Evolutionary conservation across 2,888 invertebrate genomes (phyloP).

Genomic region (Cerastoderma edule): DNA sequence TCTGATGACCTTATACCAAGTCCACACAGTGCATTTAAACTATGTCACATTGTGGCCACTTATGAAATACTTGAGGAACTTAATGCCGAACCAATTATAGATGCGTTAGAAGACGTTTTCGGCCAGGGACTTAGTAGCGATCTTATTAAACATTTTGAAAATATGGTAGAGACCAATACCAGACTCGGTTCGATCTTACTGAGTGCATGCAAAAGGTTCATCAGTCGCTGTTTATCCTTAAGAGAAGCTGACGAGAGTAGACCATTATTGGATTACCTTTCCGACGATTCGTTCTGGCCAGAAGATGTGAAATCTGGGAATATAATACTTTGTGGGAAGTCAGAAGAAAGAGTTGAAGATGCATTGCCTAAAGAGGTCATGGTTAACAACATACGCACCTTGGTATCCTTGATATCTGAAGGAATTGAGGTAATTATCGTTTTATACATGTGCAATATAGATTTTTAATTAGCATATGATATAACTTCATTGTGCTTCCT

Average conservation of each 20-base stretch:
- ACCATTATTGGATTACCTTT: slow-evolving; percentile 50
- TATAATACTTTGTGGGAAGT: slow-evolving; percentile 25
- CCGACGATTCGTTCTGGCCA: slow-evolving; percentile 61
- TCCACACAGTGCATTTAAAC: slow-evolving; percentile 52
- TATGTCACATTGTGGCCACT: slow-evolving; percentile 59
- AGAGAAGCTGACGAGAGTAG: slow-evolving; percentile 35
- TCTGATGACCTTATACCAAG: slow-evolving; percentile 54
- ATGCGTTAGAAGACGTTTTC: slow-evolving; percentile 49
- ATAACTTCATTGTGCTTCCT: too few relatives aligned
- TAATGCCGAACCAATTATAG: slow-evolving; percentile 56
- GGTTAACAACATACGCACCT: slow-evolving; percentile 44
- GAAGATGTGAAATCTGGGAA: slow-evolving; percentile 20
- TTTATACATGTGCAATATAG: too few relatives aligned
- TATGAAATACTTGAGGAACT: slow-evolving; percentile 60
- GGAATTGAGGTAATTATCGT: slow-evolving; percentile 39
- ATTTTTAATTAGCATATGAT: too few relatives aligned
- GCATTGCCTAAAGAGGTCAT: slow-evolving; percentile 38
- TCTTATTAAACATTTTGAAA: slow-evolving; percentile 29
- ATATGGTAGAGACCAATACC: slow-evolving; percentile 13
- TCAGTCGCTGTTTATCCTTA: slow-evolving; percentile 57
- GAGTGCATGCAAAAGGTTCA: slow-evolving; percentile 57
- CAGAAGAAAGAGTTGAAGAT: slow-evolving; percentile 30
- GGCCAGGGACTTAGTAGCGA: slow-evolving; percentile 38
- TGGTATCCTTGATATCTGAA: slow-evolving; percentile 25
- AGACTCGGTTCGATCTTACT: slow-evolving; percentile 36